These are phyloP conservation scores for Clinocottus analis DNA, from an alignment of 2,113 vertebrate species.

Conservation along the genomic window DNA sequence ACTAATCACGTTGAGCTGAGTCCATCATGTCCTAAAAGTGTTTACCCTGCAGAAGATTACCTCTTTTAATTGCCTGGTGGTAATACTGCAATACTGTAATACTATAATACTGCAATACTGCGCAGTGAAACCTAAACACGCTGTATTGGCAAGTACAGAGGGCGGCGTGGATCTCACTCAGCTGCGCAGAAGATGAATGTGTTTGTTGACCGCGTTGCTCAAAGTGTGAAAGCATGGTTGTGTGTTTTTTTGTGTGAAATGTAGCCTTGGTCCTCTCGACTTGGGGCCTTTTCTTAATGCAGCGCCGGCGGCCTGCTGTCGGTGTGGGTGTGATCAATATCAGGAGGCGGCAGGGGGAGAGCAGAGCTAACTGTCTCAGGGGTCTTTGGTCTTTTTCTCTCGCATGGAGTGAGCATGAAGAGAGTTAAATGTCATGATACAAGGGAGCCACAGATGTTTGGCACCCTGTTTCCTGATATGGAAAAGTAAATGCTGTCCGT, in stretches of 20 bases:
- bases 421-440: slow-evolving; percentile 55
- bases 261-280: not conserved
- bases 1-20: not conserved
- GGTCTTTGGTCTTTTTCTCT: slow-evolving; percentile 49
- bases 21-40: not conserved
- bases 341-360: slow-evolving; percentile 47
- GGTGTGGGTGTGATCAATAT: slow-evolving; percentile 47
- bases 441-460: slow-evolving; percentile 20
- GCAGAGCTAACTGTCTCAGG: slow-evolving; percentile 21
- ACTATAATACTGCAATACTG: too few species aligned
- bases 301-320: slow-evolving; percentile 8
- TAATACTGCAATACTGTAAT: not conserved
- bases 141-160: not conserved
- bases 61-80: not conserved
- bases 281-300: slow-evolving; percentile 6
- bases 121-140: not conserved
- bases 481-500: slow-evolving; percentile 15
- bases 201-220: not conserved
- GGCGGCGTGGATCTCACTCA: not conserved
- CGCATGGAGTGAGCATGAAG: slow-evolving; percentile 48
- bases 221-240: not conserved
- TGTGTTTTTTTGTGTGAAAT: not conserved
- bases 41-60: not conserved
- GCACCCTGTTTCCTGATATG: slow-evolving; percentile 19
- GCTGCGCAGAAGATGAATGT: too few species aligned